Evolutionary conservation across 2,113 vertebrate species (phyloP).

Genomic region (Festucalex cinctus): DNA sequence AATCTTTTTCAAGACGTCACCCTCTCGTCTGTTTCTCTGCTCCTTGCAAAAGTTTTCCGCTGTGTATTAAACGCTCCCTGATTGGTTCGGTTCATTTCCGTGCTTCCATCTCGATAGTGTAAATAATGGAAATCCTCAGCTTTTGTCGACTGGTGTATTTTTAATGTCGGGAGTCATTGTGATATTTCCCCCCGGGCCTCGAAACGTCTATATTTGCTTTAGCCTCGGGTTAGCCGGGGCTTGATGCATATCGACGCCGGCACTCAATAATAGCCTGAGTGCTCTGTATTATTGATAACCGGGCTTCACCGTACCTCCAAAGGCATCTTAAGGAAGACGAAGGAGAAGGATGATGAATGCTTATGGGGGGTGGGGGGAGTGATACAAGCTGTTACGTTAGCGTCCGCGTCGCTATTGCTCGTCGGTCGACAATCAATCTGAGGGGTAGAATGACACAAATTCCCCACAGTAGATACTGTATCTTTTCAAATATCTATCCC

Average conservation of each 20-base stretch:
- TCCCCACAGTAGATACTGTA: too few relatives aligned
- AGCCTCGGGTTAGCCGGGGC: slow-evolving; percentile 29
- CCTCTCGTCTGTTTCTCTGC: too few relatives aligned
- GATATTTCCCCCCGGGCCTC: slow-evolving; percentile 15
- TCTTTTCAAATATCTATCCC: neutral
- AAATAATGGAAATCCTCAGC: neutral
- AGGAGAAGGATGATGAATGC: slow-evolving; percentile 6
- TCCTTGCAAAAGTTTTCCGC: neutral
- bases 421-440: neutral
- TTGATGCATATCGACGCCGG: slow-evolving; percentile 53
- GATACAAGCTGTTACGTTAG: slow-evolving; percentile 7
- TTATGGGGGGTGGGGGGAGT: slow-evolving; percentile 7
- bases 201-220: slow-evolving; percentile 43
- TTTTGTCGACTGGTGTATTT: slow-evolving; percentile 3
- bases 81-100: neutral
- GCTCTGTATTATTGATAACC: slow-evolving; percentile 42
- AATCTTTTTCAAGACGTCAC: too few relatives aligned
- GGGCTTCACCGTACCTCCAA: slow-evolving; percentile 13
- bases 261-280: slow-evolving; percentile 45
- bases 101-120: neutral
- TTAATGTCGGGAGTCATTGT: slow-evolving; percentile 8
- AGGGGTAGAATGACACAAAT: neutral
- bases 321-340: slow-evolving; percentile 11
- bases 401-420: neutral
- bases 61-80: neutral